These are phyloP conservation scores for Lepus europaeus DNA, from an alignment of 2,113 vertebrate genomes.

Conservation along the genomic window DNA sequence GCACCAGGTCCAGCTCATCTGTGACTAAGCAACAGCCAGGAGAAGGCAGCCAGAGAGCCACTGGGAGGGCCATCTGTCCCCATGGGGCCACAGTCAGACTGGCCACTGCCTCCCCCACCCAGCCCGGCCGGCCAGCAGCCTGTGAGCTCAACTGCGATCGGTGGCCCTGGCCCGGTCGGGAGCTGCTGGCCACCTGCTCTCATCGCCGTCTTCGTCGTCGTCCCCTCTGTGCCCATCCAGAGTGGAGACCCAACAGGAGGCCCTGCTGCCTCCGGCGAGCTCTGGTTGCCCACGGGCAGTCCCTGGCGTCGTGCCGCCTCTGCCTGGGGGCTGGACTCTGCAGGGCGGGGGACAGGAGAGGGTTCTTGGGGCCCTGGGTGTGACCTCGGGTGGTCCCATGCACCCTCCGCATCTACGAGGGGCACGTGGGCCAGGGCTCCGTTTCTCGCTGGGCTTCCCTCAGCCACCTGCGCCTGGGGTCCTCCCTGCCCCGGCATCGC, in stretches of 20 bases:
- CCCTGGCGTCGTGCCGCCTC: background rate
- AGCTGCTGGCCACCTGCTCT: background rate
- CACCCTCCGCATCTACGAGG: background rate
- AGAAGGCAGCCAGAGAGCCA: too few species aligned
- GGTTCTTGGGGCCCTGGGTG: background rate
- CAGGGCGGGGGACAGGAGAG: too few species aligned
- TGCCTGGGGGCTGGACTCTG: too few species aligned
- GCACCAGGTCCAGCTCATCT: background rate
- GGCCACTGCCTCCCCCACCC: background rate
- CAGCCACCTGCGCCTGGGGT: background rate
- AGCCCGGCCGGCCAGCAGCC: background rate
- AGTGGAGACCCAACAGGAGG: background rate
- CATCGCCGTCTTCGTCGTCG: too few species aligned
- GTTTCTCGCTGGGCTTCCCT: background rate
- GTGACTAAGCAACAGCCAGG: background rate
- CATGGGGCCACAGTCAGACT: fast-evolving
- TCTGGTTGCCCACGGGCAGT: background rate
- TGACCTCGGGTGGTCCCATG: background rate
- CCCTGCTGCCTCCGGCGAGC: background rate
- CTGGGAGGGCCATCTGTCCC: background rate
- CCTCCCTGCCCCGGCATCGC: background rate
- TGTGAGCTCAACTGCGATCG: background rate
- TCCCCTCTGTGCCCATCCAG: background rate
- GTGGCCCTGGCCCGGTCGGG: background rate
- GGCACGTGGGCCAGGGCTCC: background rate